Conservation (phyloP, 1,140 invertebrate genomes). For the Zaprionus gabonicus region DNA sequence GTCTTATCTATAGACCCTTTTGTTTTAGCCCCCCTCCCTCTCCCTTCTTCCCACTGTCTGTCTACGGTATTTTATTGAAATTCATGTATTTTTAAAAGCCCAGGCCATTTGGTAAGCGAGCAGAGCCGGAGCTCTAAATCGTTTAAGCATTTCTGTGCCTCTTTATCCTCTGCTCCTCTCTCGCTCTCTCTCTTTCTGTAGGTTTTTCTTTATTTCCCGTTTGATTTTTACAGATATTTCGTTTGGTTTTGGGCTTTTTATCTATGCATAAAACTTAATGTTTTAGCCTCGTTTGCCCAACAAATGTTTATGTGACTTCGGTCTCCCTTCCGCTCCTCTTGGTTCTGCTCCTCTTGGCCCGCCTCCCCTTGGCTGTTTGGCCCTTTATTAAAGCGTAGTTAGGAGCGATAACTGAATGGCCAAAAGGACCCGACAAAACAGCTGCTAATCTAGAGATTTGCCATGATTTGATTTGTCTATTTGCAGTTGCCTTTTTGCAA, state of each 20-base stretch:
- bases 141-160: constrained; percentile 77
- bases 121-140: constrained; percentile 66
- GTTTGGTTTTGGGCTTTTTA: constrained; percentile 52
- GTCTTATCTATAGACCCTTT: constrained; percentile 72
- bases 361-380: constrained; percentile 33
- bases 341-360: background rate
- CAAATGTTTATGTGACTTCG: constrained; percentile 68
- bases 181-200: background rate
- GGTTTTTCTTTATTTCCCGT: constrained; percentile 39
- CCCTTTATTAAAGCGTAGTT: constrained; percentile 79
- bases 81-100: constrained; percentile 83
- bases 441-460: constrained; percentile 72
- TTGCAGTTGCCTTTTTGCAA: constrained; percentile 42
- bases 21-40: constrained; percentile 24
- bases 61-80: constrained; percentile 77
- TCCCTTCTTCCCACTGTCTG: background rate
- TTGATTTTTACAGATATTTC: constrained; percentile 68
- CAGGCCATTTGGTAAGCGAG: constrained; percentile 58
- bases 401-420: constrained; percentile 50
- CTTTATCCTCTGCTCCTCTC: background rate
- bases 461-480: constrained; percentile 71
- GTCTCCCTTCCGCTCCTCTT: background rate
- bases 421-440: constrained; percentile 35
- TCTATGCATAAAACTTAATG: constrained; percentile 79
- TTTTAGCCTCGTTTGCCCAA: constrained; percentile 64